Evolutionary conservation across 2,888 invertebrate genomes (phyloP).

Genomic region (Drosophila siamana): DNA sequence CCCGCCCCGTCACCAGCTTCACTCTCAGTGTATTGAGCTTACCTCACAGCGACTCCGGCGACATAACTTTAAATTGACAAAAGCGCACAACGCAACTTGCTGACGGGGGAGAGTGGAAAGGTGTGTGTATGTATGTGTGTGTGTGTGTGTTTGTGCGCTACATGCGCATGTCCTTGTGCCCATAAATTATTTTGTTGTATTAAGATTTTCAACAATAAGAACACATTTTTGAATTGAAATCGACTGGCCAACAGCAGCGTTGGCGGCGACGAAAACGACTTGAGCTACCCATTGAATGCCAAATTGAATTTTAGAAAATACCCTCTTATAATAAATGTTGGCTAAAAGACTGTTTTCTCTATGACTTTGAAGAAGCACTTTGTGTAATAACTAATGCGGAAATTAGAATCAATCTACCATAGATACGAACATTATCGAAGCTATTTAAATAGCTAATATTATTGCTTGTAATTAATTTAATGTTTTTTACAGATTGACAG

Average conservation of each 20-base stretch:
- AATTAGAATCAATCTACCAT: no score
- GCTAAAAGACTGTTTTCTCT: no score
- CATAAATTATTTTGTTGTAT: slow-evolving; percentile 69
- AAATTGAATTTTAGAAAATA: slow-evolving; percentile 18
- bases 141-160: neutral
- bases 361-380: no score
- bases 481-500: no score
- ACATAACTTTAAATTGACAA: slow-evolving; percentile 56
- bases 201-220: slow-evolving; percentile 34
- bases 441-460: no score
- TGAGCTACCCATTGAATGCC: slow-evolving; percentile 31
- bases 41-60: neutral
- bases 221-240: slow-evolving; percentile 21
- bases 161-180: slow-evolving; percentile 37
- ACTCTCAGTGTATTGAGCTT: neutral
- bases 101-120: slow-evolving; percentile 13
- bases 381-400: no score
- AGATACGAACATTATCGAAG: no score
- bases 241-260: neutral
- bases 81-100: slow-evolving; percentile 39
- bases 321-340: neutral
- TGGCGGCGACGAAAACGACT: no score
- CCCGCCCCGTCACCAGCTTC: neutral
- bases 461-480: no score
- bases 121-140: neutral